Percentiles rank a stretch among this genome's conserved stretches.
Conservation (phyloP, 2,888 invertebrate species). For the Andrena praecox region DNA sequence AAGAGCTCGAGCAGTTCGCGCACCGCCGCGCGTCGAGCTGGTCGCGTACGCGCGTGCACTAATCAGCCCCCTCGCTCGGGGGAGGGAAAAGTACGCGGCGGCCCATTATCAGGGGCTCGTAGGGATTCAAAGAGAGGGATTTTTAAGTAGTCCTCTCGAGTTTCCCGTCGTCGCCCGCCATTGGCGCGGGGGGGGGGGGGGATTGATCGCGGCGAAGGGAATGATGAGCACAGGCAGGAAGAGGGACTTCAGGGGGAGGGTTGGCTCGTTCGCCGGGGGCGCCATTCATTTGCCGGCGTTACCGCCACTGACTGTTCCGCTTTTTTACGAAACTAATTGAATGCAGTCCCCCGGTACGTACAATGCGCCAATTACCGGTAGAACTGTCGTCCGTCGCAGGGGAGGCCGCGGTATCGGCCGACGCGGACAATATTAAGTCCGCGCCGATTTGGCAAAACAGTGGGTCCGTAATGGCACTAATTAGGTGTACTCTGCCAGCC, state of each 20-base stretch:
- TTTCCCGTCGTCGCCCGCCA: slow-evolving; percentile 23
- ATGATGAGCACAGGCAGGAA: slow-evolving; percentile 50
- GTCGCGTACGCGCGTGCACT: slow-evolving; percentile 1
- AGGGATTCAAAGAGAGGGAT: slow-evolving; percentile 18
- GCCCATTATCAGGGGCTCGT: background rate
- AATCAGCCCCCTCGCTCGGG: slow-evolving; percentile 11
- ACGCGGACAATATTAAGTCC: slow-evolving; percentile 78
- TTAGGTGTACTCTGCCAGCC: slow-evolving; percentile 76
- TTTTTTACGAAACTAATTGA: slow-evolving; percentile 81
- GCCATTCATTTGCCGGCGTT: slow-evolving; percentile 77
- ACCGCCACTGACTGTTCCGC: slow-evolving; percentile 73
- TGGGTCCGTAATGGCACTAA: slow-evolving; percentile 78
- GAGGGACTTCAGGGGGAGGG: slow-evolving; percentile 45
- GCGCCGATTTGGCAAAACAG: slow-evolving; percentile 78
- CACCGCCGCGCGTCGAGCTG: background rate
- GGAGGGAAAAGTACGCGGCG: background rate
- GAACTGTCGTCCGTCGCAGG: slow-evolving; percentile 72
- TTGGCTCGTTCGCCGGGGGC: slow-evolving; percentile 51
- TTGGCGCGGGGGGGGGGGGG: background rate
- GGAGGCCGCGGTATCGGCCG: slow-evolving; percentile 29
- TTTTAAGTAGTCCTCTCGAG: slow-evolving; percentile 40
- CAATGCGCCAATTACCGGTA: slow-evolving; percentile 77
- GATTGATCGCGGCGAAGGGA: slow-evolving; percentile 46
- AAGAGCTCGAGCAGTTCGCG: background rate
- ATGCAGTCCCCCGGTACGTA: slow-evolving; percentile 76